Base-by-base conservation (phyloP, 2,113 vertebrate genomes). In the Callospermophilus lateralis region DNA sequence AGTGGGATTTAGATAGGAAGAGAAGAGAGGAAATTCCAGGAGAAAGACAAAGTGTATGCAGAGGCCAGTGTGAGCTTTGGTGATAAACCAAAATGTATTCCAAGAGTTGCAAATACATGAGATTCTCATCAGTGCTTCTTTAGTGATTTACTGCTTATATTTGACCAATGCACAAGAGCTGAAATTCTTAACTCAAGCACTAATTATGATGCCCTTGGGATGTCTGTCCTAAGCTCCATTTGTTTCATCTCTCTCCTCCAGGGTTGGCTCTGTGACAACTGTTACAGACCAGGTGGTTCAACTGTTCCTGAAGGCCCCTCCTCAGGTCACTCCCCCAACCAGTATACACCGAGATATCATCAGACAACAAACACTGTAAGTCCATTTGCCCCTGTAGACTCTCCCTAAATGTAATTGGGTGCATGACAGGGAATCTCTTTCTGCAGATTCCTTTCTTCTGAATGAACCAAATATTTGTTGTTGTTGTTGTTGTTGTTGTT, bases 201-300 rank as follows among this genome's bases (percentile, higher is more conserved):
- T 86, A 28, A 13, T 37, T 80, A 13, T 2, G 2, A 73, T 53
- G 32, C 34, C 58, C 28, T 42, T 1, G 0, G 37, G 13, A 53
- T 51, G 39, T 70, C 17, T 51, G 39, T 70, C 17, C 8, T 58
- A 81, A 89, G 70, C 53, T 11, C 32, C 45, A 6, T 45, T 58
- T 45, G 94, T 63, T 63, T 74, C 30, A 10, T 28, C 0, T 11
- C 79, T 85, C 48, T 89, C 58, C 45, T 3, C 48, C 45, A 99
- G 99, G 99, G 99, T 83, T 99, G 99, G 99, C 99, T 99, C 67
- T 99, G 99, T 97, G 99, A 99, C 98, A 99, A 99, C 98, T 99
- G 99, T 96, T 99, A 98, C 84, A 98, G 99, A 74, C 99, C 99
- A 1, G 99, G 99, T 0, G 98, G 98, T 4, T 99, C 99, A 13